phyloP scores from a whole-genome alignment of 2,888 invertebrate species.

The Xylophagus ater region DNA sequence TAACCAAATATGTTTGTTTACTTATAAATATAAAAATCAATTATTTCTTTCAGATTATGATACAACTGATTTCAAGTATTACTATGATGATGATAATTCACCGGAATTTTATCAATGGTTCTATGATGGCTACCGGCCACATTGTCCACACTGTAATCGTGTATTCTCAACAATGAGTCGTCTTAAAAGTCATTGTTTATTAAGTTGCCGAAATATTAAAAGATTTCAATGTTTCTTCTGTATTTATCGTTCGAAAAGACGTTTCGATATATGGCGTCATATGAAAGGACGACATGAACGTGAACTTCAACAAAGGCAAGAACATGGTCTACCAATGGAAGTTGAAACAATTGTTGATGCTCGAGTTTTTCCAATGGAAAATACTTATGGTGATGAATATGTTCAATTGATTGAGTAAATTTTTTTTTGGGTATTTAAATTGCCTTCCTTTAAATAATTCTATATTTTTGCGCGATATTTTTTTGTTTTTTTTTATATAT shows the following conservation, averaged over 20 bases:
- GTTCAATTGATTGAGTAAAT: conserved; percentile 13
- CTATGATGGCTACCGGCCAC: conserved; percentile 7
- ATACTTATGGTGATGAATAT: conserved; percentile 9
- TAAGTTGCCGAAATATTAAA: conserved; percentile 16
- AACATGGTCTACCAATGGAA: conserved; percentile 13
- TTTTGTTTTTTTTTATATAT: too few relatives aligned
- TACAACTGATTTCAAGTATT: background rate
- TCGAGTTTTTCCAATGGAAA: conserved; percentile 10
- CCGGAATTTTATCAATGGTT: background rate
- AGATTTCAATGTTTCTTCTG: conserved; percentile 18
- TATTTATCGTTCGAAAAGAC: conserved; percentile 17
- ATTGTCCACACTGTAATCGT: conserved; percentile 15
- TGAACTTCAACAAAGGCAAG: conserved; percentile 5
- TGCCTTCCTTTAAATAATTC: too few relatives aligned
- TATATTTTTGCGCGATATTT: too few relatives aligned
- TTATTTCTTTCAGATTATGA: conserved; percentile 11
- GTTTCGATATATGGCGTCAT: conserved; percentile 17
- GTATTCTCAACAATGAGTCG: conserved; percentile 11
- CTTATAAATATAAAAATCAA: conserved; percentile 1
- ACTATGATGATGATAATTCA: conserved; percentile 5
- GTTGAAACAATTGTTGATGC: conserved; percentile 14
- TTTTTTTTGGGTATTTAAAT: too few relatives aligned
- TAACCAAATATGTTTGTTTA: too few relatives aligned
- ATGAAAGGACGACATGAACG: conserved; percentile 15
- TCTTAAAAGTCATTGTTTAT: conserved; percentile 15